Base-by-base conservation (phyloP, 2,888 invertebrate genomes). In the Ennomos quercinarius region DNA sequence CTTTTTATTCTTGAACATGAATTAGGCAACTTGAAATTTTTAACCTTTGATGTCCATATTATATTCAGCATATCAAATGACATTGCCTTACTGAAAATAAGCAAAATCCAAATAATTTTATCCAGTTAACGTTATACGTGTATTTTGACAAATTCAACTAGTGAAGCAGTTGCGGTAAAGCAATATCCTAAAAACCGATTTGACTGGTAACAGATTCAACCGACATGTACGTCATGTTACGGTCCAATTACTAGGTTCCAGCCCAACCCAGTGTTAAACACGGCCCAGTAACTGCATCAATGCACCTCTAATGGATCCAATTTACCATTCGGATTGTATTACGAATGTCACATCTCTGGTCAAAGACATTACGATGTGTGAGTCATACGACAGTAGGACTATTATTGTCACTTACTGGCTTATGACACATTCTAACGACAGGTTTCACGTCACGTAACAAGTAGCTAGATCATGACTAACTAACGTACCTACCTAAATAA, bases 271-370 rank as follows among this genome's bases (percentile, higher is more conserved):
- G n/a, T 34, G 10, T 0, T 13, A 8, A 10, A 9, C 12, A 13
- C 12, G 39, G 10, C 10, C 41, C 45, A 45, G 17, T 54, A 41
- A 17, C 38, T 50, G 55, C 54, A 54, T 50, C 49, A 54, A 41
- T 59, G 54, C 60, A 51, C 36, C 40, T 36, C 52, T 52, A 57
- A 47, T 58, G 48, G 42, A 46, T 10, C 42, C 58, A 47, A 55
- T 43, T 59, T 54, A 46, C 46, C 17, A 43, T 37, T 27, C 1
- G 37, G 17, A 38, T 45, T 44, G 52, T 34, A 43, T 51, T 37
- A 8, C 37, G 11, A 44, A 47, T 10, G 45, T n/a, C 10, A 1
- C 40, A 13, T 46, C 13, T 17, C 36, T 11, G 42, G 51, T 57
- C 58, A 53, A n/a, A 11, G 42, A 27, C n/a, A 36, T 37, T n/a